phyloP scores from a whole-genome alignment of 2,888 invertebrate species.

The Drosophila bunnanda region DNA sequence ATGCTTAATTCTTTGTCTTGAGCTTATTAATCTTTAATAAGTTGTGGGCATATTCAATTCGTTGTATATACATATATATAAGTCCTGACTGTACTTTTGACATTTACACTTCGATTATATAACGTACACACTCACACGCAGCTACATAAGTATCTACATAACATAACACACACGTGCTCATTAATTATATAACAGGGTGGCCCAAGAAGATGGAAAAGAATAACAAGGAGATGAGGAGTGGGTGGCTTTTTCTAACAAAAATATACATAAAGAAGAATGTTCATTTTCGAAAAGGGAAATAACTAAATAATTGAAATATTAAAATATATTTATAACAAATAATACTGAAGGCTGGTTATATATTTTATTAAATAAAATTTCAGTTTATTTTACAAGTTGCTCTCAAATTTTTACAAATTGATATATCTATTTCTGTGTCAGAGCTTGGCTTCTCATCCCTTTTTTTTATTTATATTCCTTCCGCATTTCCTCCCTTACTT shows the following conservation, averaged over 20 bases:
- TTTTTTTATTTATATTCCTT: too few relatives aligned
- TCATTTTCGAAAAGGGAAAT: background rate
- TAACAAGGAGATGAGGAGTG: conserved; percentile 1
- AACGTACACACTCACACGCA: conserved; percentile 22
- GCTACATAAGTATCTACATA: conserved; percentile 22
- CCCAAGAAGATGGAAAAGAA: conserved; percentile 14
- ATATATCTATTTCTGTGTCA: background rate
- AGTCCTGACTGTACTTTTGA: conserved; percentile 10
- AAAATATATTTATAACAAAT: too few relatives aligned
- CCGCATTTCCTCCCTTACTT: background rate
- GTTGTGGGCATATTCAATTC: background rate
- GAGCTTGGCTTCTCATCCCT: background rate
- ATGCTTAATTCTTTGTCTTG: background rate
- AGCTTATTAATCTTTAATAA: background rate
- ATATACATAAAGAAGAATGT: background rate
- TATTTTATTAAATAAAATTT: too few relatives aligned
- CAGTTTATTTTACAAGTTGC: too few relatives aligned
- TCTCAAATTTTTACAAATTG: background rate
- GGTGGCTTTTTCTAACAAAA: background rate
- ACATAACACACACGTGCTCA: conserved; percentile 39
- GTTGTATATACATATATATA: background rate
- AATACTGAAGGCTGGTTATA: too few relatives aligned
- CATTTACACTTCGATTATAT: conserved; percentile 44
- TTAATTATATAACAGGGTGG: conserved; percentile 59
- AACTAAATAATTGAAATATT: background rate